Conservation (phyloP, 2,797 vertebrate genomes). For the Loriculus beryllinus region DNA sequence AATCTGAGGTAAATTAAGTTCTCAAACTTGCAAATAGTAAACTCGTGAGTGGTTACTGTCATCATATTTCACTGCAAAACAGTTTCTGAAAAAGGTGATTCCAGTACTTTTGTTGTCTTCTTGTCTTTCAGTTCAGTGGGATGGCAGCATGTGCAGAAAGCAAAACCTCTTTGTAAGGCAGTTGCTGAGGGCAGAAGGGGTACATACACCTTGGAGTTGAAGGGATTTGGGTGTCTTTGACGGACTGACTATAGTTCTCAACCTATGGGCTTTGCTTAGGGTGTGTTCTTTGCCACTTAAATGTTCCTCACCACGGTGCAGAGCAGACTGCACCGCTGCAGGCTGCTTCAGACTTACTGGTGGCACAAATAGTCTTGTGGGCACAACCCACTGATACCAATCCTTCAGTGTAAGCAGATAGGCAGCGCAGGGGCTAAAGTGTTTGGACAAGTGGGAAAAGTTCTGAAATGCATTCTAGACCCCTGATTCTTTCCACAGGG, state of each 20-base stretch:
- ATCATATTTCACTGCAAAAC: background rate
- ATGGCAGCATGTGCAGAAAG: background rate
- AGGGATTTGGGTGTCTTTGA: background rate
- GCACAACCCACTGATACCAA: fast-evolving
- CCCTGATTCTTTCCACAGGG: background rate
- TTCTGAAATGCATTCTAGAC: background rate
- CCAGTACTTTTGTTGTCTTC: fast-evolving
- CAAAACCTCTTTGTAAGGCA: background rate
- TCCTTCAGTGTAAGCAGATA: fast-evolving
- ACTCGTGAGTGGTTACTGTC: background rate
- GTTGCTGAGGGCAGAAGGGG: background rate
- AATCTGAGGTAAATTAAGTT: background rate
- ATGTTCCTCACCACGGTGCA: fast-evolving
- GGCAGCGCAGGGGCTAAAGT: background rate
- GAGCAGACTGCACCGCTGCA: fast-evolving
- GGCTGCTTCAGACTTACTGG: background rate
- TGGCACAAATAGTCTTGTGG: background rate
- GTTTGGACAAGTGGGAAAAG: background rate
- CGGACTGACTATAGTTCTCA: fast-evolving
- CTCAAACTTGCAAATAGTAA: background rate
- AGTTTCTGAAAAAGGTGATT: background rate
- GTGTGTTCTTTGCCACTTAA: background rate
- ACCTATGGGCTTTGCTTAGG: fast-evolving
- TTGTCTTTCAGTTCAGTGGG: background rate
- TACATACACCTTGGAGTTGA: fast-evolving